Evolutionary conservation across 2,113 vertebrate genomes (phyloP).

Genomic region (Heteronetta atricapilla): DNA sequence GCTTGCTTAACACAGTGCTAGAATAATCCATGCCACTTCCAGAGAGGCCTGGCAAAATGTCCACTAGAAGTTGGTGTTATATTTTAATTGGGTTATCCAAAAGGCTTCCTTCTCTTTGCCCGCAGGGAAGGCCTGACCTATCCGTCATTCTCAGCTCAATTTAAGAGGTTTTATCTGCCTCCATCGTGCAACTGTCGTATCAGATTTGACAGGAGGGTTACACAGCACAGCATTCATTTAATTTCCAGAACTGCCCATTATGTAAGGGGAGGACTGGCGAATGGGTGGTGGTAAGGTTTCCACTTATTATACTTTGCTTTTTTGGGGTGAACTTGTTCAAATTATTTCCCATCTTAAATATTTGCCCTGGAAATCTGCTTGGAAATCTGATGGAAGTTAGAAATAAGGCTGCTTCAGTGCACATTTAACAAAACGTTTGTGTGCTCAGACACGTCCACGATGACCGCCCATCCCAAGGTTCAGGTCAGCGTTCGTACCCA

Average conservation of each 20-base stretch:
- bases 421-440: neutral
- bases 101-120: conserved; percentile 47
- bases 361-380: conserved; percentile 27
- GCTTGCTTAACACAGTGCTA: neutral
- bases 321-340: conserved; percentile 11
- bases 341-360: conserved; percentile 20
- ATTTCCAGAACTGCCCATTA: conserved; percentile 33
- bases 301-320: conserved; percentile 5
- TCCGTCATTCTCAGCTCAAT: conserved; percentile 30
- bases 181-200: neutral
- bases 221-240: neutral
- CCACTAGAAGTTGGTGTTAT: neutral
- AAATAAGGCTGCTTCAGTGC: neutral
- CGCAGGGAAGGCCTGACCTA: conserved; percentile 34
- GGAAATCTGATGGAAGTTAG: neutral
- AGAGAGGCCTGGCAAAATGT: neutral
- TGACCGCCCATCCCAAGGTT: neutral
- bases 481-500: rapidly evolving
- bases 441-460: neutral
- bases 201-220: neutral
- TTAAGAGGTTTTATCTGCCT: conserved; percentile 37
- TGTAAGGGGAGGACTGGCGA: neutral
- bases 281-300: neutral
- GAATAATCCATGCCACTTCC: neutral
- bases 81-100: conserved; percentile 62